phyloP scores from a whole-genome alignment of 2,797 vertebrate genomes.

The Chromobotia macracanthus region DNA sequence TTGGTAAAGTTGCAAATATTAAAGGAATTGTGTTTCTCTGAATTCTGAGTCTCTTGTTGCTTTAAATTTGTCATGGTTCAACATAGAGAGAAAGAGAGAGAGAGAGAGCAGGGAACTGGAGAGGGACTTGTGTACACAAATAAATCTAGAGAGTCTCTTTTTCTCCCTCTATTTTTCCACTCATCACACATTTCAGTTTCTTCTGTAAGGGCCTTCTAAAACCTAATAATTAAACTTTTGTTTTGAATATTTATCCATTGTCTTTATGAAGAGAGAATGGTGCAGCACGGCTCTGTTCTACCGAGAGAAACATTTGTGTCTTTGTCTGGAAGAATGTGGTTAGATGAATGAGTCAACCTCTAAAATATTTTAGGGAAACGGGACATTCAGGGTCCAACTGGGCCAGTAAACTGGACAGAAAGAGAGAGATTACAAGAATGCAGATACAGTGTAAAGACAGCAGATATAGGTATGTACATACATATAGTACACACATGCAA shows the following conservation, averaged over 20 bases:
- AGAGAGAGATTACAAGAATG: constrained; percentile 27
- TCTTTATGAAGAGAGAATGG: not conserved
- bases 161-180: constrained; percentile 1
- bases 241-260: constrained; percentile 21
- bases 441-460: constrained; percentile 1
- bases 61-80: too few species aligned
- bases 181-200: constrained; percentile 15
- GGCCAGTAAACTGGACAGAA: constrained; percentile 22
- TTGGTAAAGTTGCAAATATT: too few species aligned
- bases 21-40: too few species aligned
- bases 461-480: not conserved
- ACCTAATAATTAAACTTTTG: not conserved
- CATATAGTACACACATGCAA: not conserved
- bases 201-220: not conserved
- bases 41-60: too few species aligned
- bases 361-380: constrained; percentile 74
- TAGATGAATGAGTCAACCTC: constrained; percentile 77
- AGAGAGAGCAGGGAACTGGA: too few species aligned
- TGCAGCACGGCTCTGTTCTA: constrained; percentile 23
- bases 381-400: constrained; percentile 17
- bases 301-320: constrained; percentile 61
- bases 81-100: too few species aligned
- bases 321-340: constrained; percentile 74
- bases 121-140: too few species aligned
- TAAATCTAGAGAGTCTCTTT: not conserved